phyloP scores from a whole-genome alignment of 2,888 invertebrate genomes.

The Xestia xanthographa region DNA sequence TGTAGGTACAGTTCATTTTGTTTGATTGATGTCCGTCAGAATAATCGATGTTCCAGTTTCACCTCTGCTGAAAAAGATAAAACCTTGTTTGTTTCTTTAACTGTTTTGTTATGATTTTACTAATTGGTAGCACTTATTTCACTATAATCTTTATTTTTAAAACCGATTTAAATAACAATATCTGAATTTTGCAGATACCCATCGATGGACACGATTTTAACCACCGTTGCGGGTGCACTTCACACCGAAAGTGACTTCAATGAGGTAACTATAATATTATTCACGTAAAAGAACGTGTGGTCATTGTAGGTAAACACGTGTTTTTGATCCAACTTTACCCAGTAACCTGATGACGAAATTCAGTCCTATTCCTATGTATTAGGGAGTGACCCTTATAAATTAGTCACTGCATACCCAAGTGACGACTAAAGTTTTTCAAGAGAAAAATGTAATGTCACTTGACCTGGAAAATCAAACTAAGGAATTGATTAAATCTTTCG shows the following conservation, averaged over 20 bases:
- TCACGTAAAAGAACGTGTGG: not conserved
- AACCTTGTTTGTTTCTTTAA: constrained; percentile 10
- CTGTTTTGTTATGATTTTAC: constrained; percentile 10
- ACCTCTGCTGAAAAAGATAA: not conserved
- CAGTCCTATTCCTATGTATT: not conserved
- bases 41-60: constrained; percentile 13
- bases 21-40: constrained; percentile 25
- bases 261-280: constrained; percentile 73
- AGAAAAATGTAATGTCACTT: not conserved
- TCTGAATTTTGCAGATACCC: constrained; percentile 75
- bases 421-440: not conserved
- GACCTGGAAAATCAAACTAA: not conserved
- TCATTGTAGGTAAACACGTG: not conserved
- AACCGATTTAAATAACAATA: not conserved
- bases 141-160: not conserved
- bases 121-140: not conserved
- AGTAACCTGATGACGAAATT: not conserved
- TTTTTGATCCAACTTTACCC: not conserved
- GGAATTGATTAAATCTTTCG: not conserved
- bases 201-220: constrained; percentile 78
- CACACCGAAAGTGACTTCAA: constrained; percentile 80
- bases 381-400: not conserved
- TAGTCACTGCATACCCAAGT: not conserved
- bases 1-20: constrained; percentile 5
- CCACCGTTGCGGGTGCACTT: constrained; percentile 76